A percentile compares a stretch with the other conserved stretches of the same genome.
Conservation (phyloP, 2,888 invertebrate species). For the Pollenia angustigena region DNA sequence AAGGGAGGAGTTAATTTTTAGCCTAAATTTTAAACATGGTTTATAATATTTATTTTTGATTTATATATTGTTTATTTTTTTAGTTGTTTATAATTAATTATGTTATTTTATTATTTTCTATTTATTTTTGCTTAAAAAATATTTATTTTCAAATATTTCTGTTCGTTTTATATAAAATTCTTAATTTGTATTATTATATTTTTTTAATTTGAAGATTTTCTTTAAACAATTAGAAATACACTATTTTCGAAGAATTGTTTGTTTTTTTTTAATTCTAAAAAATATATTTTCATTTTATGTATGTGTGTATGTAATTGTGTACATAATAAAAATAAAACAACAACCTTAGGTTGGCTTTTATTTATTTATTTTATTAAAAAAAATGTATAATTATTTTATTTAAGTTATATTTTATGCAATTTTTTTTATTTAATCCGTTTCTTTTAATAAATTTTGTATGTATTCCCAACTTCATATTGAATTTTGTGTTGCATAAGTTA, state of each 20-base stretch:
- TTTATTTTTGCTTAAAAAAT: conserved; percentile 25
- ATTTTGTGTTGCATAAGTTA: conserved; percentile 75
- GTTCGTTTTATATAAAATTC: conserved; percentile 41
- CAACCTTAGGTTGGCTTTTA: conserved; percentile 77
- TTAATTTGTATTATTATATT: conserved; percentile 19
- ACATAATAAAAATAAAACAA: conserved; percentile 11
- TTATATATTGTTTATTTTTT: conserved; percentile 21
- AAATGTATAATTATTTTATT: not conserved
- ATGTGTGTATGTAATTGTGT: conserved; percentile 20
- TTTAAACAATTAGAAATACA: conserved; percentile 52
- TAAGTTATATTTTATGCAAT: conserved; percentile 31
- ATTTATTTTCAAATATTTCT: conserved; percentile 27
- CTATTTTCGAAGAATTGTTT: conserved; percentile 20
- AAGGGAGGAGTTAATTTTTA: conserved; percentile 16
- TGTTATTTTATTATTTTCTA: conserved; percentile 23
- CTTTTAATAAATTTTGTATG: conserved; percentile 43
- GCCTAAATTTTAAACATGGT: conserved; percentile 51
- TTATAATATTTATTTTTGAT: conserved; percentile 34
- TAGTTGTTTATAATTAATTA: conserved; percentile 20
- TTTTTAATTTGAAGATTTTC: conserved; percentile 9
- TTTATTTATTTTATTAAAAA: conserved; percentile 19
- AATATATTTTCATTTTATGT: conserved; percentile 40
- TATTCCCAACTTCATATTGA: conserved; percentile 52
- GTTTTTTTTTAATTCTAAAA: conserved; percentile 68
- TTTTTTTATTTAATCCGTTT: conserved; percentile 21